A percentile compares a stretch with the other conserved stretches of the same genome.
phyloP scores from a whole-genome alignment of 92 coral and sea anemone genomes.

The Virgularia gustaviana region DNA sequence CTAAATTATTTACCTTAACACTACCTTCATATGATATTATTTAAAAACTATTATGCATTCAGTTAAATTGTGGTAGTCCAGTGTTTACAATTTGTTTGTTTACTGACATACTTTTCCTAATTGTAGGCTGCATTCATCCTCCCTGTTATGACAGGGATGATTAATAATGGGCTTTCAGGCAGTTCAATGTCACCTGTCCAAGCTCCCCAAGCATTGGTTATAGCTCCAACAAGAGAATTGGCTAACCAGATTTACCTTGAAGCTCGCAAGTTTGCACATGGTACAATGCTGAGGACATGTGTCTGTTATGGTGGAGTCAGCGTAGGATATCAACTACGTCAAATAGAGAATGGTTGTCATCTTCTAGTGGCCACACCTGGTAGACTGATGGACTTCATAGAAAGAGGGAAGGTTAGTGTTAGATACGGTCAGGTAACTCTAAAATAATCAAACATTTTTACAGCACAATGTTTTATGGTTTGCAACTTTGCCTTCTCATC shows the following conservation, averaged over 20 bases:
- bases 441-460: too few species aligned
- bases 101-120: too few species aligned
- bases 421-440: too few species aligned
- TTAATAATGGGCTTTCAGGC: conserved; percentile 66
- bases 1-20: too few species aligned
- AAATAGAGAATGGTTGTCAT: conserved; percentile 77
- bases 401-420: conserved; percentile 62
- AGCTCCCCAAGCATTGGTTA: conserved; percentile 77
- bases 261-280: conserved; percentile 74
- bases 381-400: conserved; percentile 75
- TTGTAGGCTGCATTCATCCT: conserved; percentile 77
- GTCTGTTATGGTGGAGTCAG: conserved; percentile 98
- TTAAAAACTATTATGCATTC: too few species aligned
- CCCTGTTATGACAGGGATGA: conserved; percentile 78
- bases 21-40: too few species aligned
- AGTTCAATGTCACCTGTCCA: conserved; percentile 62
- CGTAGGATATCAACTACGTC: conserved; percentile 66
- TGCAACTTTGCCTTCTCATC: too few species aligned
- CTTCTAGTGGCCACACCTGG: conserved; percentile 93
- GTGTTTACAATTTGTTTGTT: too few species aligned
- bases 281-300: conserved; percentile 65
- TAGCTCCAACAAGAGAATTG: conserved; percentile 96
- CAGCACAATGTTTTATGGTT: too few species aligned
- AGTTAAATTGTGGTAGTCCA: too few species aligned
- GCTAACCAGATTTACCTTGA: conserved; percentile 80